Evolutionary conservation across 2,113 vertebrate species (phyloP), one percentile per base, ranked within the genome.

Genomic region (Prionailurus viverrinus): DNA sequence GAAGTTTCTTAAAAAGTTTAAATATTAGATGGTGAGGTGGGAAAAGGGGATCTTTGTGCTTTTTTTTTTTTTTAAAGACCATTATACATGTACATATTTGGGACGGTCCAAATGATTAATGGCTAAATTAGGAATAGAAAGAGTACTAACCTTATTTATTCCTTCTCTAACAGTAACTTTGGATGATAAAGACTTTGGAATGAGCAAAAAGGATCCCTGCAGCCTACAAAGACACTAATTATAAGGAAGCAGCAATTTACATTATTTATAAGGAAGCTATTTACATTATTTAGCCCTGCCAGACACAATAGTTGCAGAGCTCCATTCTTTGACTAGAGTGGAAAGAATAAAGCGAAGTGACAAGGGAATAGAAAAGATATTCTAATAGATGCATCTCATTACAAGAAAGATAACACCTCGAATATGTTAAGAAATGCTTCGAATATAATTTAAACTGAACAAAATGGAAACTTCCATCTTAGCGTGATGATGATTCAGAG

Each of bases 261-360:
- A 97, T 98, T 95, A 97, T 98, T 98, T 98, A 97, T 98, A 76
- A 97, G 94, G 95, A 85, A 96, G 95, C 73, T 95, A 89, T 97
- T 97, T 97, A 95, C 97, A 96, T 97, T 93, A 82, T 81, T 97
- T 95, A 86, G 89, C 61, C 78, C 45, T 78, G 81, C 68, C 92
- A 96, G 92, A 86, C 85, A 78, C 81, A 96, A 73, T 76, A 33
- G 81, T 48, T 86, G 45, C 63, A 84, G 63, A 63, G 36, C 16
- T 93, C 88, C 25, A 61, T 68, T 94, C 85, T 96, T 93, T 69
- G 51, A 88, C 41, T 74, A 55, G 31, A 89, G 66, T 48, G 74
- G 90, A 87, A 95, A 91, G 85, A 97, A 96, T 71, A 92, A 94
- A 96, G 78, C 9, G 4, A 83, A 97, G 55, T 88, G 94, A 92